Percentiles rank a stretch among this genome's conserved stretches.
Conservation (phyloP, 2,888 invertebrate genomes). For the Himalopsyche kuldschensis region DNA sequence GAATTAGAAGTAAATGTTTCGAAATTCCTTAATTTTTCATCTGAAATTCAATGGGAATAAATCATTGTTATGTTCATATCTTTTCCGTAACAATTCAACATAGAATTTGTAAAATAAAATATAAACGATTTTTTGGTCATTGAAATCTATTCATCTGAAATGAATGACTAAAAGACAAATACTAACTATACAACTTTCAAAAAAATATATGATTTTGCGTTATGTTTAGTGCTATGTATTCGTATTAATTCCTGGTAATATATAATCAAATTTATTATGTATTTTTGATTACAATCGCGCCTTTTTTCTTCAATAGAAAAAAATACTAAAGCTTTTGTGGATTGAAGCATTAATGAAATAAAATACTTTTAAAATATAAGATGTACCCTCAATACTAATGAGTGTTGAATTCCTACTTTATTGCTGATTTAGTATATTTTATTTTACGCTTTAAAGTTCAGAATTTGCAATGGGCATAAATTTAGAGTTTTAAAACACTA, state of each 20-base stretch:
- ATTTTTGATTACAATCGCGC: slow-evolving; percentile 4
- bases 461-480: not conserved
- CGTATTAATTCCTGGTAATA: slow-evolving; percentile 5
- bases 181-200: not conserved
- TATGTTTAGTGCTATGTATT: not conserved
- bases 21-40: slow-evolving; percentile 1
- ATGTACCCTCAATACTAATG: not conserved
- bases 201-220: not conserved
- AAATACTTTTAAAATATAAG: not conserved
- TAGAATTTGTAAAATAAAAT: not conserved
- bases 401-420: slow-evolving; percentile 19
- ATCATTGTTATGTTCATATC: slow-evolving; percentile 35
- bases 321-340: not conserved
- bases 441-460: not conserved
- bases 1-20: slow-evolving; percentile 27
- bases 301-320: slow-evolving; percentile 7
- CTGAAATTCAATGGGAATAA: slow-evolving; percentile 13
- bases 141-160: not conserved
- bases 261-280: not conserved
- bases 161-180: not conserved
- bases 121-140: not conserved
- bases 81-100: slow-evolving; percentile 5
- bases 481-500: not conserved
- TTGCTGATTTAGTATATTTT: slow-evolving; percentile 7
- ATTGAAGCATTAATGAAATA: not conserved